These are phyloP conservation scores for Xestia xanthographa DNA, from an alignment of 2,888 invertebrate species.

Conservation along the genomic window DNA sequence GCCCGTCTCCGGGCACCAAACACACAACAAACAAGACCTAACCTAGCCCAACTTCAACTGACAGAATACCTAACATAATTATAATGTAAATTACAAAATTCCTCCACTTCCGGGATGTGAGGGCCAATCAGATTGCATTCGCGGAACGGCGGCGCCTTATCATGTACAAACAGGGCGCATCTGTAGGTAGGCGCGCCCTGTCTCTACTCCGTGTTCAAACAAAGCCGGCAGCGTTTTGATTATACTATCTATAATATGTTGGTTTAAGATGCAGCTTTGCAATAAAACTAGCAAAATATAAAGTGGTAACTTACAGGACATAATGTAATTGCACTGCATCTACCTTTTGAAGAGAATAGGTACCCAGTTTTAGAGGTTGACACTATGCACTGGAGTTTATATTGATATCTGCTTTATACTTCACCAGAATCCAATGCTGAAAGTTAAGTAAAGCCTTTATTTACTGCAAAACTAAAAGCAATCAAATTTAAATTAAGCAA, in stretches of 20 bases:
- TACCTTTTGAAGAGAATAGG: neutral
- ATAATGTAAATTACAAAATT: constrained; percentile 57
- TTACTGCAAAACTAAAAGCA: too few relatives aligned
- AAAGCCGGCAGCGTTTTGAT: constrained; percentile 23
- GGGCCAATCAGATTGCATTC: constrained; percentile 78
- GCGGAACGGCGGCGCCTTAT: constrained; percentile 79
- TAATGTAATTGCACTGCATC: neutral
- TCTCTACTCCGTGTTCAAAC: constrained; percentile 43
- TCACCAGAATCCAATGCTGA: neutral
- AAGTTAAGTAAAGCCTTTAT: neutral
- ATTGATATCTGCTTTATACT: neutral
- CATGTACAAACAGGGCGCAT: constrained; percentile 74
- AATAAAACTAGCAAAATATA: neutral
- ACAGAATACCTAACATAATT: constrained; percentile 11
- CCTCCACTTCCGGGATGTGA: constrained; percentile 76
- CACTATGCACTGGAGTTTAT: neutral
- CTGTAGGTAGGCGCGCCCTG: constrained; percentile 70
- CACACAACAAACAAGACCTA: constrained; percentile 23
- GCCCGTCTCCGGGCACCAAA: too few relatives aligned
- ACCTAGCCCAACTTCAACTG: neutral
- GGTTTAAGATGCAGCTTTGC: neutral
- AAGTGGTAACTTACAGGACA: neutral
- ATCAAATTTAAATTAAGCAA: too few relatives aligned
- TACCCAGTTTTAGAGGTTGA: neutral
- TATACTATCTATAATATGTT: neutral